Conservation (phyloP, 2,888 invertebrate genomes). For the Cephus spinipes region DNA sequence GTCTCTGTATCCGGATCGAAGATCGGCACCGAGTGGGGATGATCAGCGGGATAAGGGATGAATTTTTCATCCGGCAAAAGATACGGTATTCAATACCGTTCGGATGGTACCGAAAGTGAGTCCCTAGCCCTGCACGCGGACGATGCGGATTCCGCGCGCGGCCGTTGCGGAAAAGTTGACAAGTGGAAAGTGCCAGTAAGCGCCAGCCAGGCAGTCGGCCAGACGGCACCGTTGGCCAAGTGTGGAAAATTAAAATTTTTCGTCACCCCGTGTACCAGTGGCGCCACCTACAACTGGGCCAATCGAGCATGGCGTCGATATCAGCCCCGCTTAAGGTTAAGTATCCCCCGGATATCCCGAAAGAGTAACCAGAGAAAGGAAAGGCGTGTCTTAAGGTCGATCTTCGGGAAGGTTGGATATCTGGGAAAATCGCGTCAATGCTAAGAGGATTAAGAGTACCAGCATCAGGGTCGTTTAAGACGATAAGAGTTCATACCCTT, state of each 20-base stretch:
- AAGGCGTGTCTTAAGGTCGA: neutral
- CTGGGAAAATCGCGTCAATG: constrained; percentile 5
- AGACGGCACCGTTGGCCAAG: neutral
- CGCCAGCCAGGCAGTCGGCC: neutral
- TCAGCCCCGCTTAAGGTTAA: neutral
- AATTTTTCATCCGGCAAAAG: neutral
- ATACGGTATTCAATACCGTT: no score
- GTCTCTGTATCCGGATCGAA: neutral
- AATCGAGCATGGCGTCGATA: neutral
- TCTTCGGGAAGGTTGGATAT: neutral
- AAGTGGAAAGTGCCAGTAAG: neutral
- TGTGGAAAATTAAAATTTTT: neutral
- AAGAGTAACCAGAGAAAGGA: neutral
- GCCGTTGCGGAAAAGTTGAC: neutral
- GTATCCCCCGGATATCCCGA: neutral
- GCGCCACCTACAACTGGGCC: neutral
- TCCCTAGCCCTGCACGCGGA: neutral
- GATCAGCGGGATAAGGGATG: neutral
- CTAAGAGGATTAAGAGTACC: constrained; percentile 38
- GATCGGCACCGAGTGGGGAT: neutral
- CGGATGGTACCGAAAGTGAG: neutral
- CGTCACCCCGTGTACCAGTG: neutral
- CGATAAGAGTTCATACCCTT: neutral
- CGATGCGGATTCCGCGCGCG: neutral
- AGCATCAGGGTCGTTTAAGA: constrained; percentile 30